Percentiles rank a stretch among this genome's conserved stretches.
Evolutionary conservation across 2,888 invertebrate species (phyloP).

Genomic region (Rhagonycha lutea): DNA sequence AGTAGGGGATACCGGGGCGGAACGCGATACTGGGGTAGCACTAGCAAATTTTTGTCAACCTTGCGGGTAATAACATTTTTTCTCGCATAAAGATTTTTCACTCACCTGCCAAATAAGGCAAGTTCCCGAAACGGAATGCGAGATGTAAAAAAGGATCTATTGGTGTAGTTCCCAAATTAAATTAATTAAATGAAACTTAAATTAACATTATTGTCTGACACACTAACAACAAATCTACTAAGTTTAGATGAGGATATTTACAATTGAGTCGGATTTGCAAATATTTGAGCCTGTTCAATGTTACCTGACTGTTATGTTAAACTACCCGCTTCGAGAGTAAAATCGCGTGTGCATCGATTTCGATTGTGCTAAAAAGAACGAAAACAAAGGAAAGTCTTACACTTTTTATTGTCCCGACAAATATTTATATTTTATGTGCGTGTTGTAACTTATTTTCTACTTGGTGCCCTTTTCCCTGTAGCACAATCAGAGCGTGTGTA

Average conservation of each 20-base stretch:
- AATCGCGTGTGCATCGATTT: conserved; percentile 24
- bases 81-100: too few species aligned
- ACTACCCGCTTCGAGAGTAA: conserved; percentile 30
- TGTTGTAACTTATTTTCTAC: conserved; percentile 33
- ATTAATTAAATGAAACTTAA: conserved; percentile 35
- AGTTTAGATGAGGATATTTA: conserved; percentile 47
- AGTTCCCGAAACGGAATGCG: too few species aligned
- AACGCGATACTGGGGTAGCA: too few species aligned
- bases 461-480: conserved; percentile 27
- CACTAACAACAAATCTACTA: conserved; percentile 46
- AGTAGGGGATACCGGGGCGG: neutral
- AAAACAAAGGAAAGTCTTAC: conserved; percentile 11
- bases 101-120: too few species aligned
- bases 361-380: conserved; percentile 9
- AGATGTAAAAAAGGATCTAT: too few species aligned
- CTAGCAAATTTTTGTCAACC: too few species aligned
- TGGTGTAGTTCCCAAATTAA: too few species aligned
- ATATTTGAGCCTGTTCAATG: conserved; percentile 49
- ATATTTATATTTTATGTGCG: conserved; percentile 37
- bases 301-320: conserved; percentile 41
- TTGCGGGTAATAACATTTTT: too few species aligned
- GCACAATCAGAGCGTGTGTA: conserved; percentile 24
- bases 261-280: conserved; percentile 49
- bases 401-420: conserved; percentile 34
- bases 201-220: conserved; percentile 40